Evolutionary conservation across 2,113 vertebrate species (phyloP).

Genomic region (Gobiocypris rarus): DNA sequence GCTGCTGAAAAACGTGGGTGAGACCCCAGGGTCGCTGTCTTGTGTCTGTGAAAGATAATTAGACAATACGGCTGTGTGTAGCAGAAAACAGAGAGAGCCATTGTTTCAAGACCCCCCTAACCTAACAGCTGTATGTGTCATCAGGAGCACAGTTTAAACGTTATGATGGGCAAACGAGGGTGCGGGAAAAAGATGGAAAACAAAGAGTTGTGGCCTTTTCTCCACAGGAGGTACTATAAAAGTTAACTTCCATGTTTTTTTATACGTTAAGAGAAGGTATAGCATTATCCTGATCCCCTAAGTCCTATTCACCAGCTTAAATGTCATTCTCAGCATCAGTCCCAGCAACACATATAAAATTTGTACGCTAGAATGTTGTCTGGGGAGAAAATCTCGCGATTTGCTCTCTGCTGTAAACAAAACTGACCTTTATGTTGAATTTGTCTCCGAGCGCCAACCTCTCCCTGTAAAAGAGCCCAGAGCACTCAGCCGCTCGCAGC

Average conservation of each 20-base stretch:
- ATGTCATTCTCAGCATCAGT: background rate
- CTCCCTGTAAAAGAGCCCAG: constrained; percentile 21
- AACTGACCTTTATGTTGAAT: constrained; percentile 47
- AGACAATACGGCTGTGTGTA: constrained; percentile 62
- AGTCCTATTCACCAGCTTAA: constrained; percentile 5
- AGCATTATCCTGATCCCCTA: background rate
- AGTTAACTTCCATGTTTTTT: constrained; percentile 18
- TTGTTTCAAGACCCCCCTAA: constrained; percentile 59
- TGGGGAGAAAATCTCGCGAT: constrained; percentile 9
- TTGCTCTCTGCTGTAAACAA: constrained; percentile 41
- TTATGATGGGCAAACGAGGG: constrained; percentile 19
- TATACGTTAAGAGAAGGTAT: background rate
- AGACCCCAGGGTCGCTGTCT: constrained; percentile 49
- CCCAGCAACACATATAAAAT: background rate
- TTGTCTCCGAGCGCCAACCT: constrained; percentile 20
- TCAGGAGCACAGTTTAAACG: constrained; percentile 36
- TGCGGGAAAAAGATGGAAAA: constrained; percentile 11
- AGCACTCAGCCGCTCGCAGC: constrained; percentile 42
- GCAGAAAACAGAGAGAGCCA: constrained; percentile 55
- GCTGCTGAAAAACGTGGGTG: constrained; percentile 3
- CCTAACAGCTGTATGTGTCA: constrained; percentile 19
- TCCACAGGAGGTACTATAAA: constrained; percentile 38
- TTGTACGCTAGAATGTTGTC: background rate
- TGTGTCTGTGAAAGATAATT: constrained; percentile 59
- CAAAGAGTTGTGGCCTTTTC: constrained; percentile 17